Evolutionary conservation across 2,113 vertebrate genomes (phyloP).

Genomic region (Psilopsiagon aymara): DNA sequence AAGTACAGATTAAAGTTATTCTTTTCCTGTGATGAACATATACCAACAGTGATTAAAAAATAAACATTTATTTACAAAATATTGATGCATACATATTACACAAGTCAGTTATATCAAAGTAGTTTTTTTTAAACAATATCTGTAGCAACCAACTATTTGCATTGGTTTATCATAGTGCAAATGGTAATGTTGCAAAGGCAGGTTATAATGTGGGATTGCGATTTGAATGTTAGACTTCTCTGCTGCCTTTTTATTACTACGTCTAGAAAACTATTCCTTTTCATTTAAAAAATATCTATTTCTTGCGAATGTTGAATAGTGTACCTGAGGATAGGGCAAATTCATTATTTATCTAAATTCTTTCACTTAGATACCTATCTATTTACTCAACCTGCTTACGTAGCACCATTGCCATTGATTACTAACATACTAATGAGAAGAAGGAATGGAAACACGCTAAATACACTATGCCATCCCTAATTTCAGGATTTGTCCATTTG

Average conservation of each 20-base stretch:
- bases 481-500: conserved; percentile 53
- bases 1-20: conserved; percentile 78
- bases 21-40: conserved; percentile 81
- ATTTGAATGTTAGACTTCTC: conserved; percentile 39
- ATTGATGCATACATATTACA: conserved; percentile 92
- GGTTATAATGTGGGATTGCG: conserved; percentile 68
- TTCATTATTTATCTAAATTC: conserved; percentile 14
- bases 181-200: conserved; percentile 85
- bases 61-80: conserved; percentile 90
- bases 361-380: conserved; percentile 34
- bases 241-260: conserved; percentile 57
- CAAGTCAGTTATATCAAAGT: conserved; percentile 92
- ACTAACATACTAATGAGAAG: conserved; percentile 55
- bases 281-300: conserved; percentile 57
- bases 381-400: conserved; percentile 58
- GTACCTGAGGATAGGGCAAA: conserved; percentile 65
- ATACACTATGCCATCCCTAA: conserved; percentile 55
- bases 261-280: conserved; percentile 53
- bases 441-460: conserved; percentile 69
- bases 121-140: conserved; percentile 87
- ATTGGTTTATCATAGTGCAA: conserved; percentile 93
- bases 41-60: conserved; percentile 90
- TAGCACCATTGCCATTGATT: conserved; percentile 78
- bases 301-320: conserved; percentile 59
- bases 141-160: conserved; percentile 88